Evolutionary conservation across 2,888 invertebrate species (phyloP), one percentile per base, ranked within the genome.

Genomic region (Microchrysa polita): DNA sequence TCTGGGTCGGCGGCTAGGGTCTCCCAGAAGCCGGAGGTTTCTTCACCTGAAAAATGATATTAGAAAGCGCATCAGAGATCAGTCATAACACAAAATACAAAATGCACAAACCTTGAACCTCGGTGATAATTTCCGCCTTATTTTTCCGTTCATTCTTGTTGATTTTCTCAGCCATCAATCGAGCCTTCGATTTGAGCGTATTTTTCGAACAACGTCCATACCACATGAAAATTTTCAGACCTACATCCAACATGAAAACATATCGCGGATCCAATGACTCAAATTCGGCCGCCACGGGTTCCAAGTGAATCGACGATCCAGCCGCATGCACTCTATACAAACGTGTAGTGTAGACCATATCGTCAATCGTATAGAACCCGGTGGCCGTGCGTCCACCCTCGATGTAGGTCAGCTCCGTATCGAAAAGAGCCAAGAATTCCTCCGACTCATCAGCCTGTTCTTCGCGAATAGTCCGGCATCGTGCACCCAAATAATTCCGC

Each of bases 91-190:
- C 16, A 10, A 20, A 53, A 59, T 14, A 2, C 16, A 12, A 71
- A 23, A 23, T 67, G 34, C 42, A 12, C 61, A 59, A 75, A 79
- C 81, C 93, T 83, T 95, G 93, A 48, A 88, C 87, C 82, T 96
- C 93, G 0, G 94, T 91, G 55, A 94, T 86, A 73, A 99, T 92
- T 81, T 97, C 97, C 0, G 97, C 92, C 82, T 93, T 93, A 82
- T 95, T 96, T 84, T 99, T 99, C 20, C 98, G 88, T 84, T 99
- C 99, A 81, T 97, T 96, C 85, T 98, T 98, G 84, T 98, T 99
- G 74, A 99, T 95, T 85, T 98, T 98, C 84, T 99, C 99, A 1
- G 98, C 95, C 87, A 99, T 91, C 14, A 99, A 86, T 0, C 85
- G 81, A 0, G 85, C 80, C 74, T 85, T 96, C 0, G 95, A 96